Evolutionary conservation across 2,113 vertebrate genomes (phyloP).

Genomic region (Oncorhynchus clarkii): DNA sequence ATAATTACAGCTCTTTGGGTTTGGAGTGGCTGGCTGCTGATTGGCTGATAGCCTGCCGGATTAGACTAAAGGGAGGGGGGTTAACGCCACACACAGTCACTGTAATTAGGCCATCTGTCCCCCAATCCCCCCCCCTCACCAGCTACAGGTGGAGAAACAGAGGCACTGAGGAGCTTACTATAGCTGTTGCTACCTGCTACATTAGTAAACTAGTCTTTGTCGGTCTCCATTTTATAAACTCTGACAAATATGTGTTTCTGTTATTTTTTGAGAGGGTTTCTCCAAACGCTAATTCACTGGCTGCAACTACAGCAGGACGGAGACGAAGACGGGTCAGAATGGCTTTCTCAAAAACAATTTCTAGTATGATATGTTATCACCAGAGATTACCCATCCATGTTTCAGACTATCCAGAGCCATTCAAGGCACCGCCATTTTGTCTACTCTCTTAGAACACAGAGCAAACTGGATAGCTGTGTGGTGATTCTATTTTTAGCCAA

Average conservation of each 20-base stretch:
- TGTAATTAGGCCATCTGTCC: conserved; percentile 87
- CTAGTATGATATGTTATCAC: not conserved
- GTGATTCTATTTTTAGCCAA: conserved; percentile 65
- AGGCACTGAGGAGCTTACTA: not conserved
- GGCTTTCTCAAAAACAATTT: too few relatives aligned
- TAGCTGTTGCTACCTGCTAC: too few relatives aligned
- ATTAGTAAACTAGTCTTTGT: too few relatives aligned
- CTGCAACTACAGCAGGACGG: too few relatives aligned
- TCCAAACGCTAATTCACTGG: too few relatives aligned
- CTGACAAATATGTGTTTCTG: too few relatives aligned
- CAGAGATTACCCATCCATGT: not conserved
- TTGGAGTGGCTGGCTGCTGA: conserved; percentile 68
- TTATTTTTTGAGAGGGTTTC: too few relatives aligned
- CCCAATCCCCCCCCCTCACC: conserved; percentile 26
- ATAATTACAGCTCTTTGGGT: conserved; percentile 77
- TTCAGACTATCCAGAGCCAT: not conserved
- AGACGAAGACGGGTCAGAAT: too few relatives aligned
- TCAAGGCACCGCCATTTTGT: conserved; percentile 19
- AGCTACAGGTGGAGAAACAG: conserved; percentile 44
- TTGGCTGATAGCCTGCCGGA: conserved; percentile 79
- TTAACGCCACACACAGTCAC: conserved; percentile 66
- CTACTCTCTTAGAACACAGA: conserved; percentile 6
- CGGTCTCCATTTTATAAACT: too few relatives aligned
- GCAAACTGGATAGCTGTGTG: not conserved
- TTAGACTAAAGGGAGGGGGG: conserved; percentile 64